Conservation (phyloP, 2,113 vertebrate genomes). For the Ondatra zibethicus region DNA sequence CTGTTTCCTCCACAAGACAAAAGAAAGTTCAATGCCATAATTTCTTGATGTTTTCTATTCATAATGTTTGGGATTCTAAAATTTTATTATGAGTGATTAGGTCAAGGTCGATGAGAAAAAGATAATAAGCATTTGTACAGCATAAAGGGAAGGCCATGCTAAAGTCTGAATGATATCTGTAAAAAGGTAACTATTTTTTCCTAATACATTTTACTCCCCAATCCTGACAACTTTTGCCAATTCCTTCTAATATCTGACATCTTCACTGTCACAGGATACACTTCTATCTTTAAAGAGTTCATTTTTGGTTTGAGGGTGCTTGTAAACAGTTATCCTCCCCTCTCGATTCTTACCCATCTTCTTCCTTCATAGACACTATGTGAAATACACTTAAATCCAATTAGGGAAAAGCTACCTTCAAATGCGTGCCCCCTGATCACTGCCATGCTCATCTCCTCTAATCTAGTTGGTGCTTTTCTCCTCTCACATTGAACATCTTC, state of each 20-base stretch:
- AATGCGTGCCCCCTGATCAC: neutral
- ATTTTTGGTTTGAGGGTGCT: neutral
- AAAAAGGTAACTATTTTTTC: neutral
- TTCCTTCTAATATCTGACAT: neutral
- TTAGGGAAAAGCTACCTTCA: neutral
- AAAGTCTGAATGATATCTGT: constrained; percentile 9
- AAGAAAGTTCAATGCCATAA: neutral
- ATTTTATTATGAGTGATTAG: constrained; percentile 13
- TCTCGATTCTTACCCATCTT: neutral
- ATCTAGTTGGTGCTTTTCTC: neutral
- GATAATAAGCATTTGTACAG: neutral
- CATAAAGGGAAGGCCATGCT: neutral
- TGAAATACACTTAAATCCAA: neutral
- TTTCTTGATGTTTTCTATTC: constrained; percentile 1
- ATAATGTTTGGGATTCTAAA: neutral
- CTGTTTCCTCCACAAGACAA: neutral
- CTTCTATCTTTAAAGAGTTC: neutral
- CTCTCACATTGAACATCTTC: constrained; percentile 5
- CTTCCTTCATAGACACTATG: neutral
- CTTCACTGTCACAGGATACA: neutral
- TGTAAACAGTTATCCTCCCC: constrained; percentile 2
- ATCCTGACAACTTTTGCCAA: neutral
- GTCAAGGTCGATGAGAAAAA: neutral
- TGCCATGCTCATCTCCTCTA: neutral
- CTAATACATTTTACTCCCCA: neutral